phyloP scores from a whole-genome alignment of 2,888 invertebrate genomes.

The Lithophane leautieri region DNA sequence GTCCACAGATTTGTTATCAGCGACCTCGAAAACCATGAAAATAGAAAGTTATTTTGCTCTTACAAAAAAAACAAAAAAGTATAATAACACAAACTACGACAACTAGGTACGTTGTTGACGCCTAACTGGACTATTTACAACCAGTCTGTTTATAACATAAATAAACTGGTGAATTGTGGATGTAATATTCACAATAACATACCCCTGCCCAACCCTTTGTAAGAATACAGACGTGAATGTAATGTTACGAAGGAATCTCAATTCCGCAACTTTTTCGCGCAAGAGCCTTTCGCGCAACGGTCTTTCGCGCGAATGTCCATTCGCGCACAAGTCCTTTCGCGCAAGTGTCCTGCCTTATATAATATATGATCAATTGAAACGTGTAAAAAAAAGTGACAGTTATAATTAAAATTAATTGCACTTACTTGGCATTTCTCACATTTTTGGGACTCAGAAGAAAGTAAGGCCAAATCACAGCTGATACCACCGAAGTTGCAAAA shows the following conservation, averaged over 20 bases:
- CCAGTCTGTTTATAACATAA: neutral
- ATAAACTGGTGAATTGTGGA: neutral
- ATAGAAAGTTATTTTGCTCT: too few relatives aligned
- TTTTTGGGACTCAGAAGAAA: slow-evolving; percentile 79
- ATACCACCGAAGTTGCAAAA: slow-evolving; percentile 66
- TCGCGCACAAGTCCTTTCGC: too few relatives aligned
- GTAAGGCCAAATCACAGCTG: slow-evolving; percentile 77
- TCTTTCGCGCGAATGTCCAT: too few relatives aligned
- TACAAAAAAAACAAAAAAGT: too few relatives aligned
- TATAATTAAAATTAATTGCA: slow-evolving; percentile 50
- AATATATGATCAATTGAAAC: neutral
- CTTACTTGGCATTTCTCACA: slow-evolving; percentile 85
- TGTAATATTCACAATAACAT: neutral
- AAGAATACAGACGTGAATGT: too few relatives aligned
- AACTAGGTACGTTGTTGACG: neutral
- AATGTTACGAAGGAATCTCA: too few relatives aligned
- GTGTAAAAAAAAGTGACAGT: neutral
- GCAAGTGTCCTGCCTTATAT: too few relatives aligned
- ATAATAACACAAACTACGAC: neutral
- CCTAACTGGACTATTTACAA: neutral
- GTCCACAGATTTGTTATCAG: too few relatives aligned
- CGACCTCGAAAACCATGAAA: too few relatives aligned
- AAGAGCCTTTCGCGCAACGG: too few relatives aligned
- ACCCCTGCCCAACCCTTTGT: too few relatives aligned
- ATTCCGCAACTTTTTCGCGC: too few relatives aligned